Percentiles rank a stretch among this genome's conserved stretches.
Conservation (phyloP, 30 jellyfish, hydroid and myxozoan species). For the Aurelia sp. region DNA sequence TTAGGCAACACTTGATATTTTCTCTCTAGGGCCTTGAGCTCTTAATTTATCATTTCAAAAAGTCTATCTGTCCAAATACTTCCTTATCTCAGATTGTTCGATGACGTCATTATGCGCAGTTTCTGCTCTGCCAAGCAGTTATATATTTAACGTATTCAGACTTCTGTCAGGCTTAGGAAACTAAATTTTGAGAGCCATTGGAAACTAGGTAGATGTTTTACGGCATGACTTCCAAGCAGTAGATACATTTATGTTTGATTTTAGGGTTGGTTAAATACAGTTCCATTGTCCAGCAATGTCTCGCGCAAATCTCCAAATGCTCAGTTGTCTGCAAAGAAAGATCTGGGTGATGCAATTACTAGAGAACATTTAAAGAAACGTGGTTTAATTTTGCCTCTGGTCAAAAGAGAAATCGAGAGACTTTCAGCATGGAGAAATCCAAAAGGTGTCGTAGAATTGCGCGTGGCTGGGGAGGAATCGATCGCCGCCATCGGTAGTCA, state of each 20-base stretch:
- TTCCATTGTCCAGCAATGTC: slow-evolving; percentile 59
- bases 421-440: slow-evolving; percentile 98
- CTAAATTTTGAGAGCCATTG: no score
- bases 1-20: no score
- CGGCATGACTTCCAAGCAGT: no score
- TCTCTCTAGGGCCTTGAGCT: no score
- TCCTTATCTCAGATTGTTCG: no score
- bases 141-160: no score
- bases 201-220: no score
- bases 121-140: no score
- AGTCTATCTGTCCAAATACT: no score
- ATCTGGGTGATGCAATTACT: slow-evolving; percentile 83
- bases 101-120: no score
- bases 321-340: slow-evolving; percentile 52
- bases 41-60: no score
- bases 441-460: slow-evolving; percentile 58
- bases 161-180: no score
- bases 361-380: slow-evolving; percentile 89
- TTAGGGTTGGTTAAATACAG: slow-evolving; percentile 97
- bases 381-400: slow-evolving; percentile 75
- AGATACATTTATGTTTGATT: neutral
- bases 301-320: slow-evolving; percentile 67
- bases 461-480: slow-evolving; percentile 89
- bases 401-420: slow-evolving; percentile 92
- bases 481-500: slow-evolving; percentile 88